Conservation (phyloP, 2,888 invertebrate species). For the Lymantria monacha region DNA sequence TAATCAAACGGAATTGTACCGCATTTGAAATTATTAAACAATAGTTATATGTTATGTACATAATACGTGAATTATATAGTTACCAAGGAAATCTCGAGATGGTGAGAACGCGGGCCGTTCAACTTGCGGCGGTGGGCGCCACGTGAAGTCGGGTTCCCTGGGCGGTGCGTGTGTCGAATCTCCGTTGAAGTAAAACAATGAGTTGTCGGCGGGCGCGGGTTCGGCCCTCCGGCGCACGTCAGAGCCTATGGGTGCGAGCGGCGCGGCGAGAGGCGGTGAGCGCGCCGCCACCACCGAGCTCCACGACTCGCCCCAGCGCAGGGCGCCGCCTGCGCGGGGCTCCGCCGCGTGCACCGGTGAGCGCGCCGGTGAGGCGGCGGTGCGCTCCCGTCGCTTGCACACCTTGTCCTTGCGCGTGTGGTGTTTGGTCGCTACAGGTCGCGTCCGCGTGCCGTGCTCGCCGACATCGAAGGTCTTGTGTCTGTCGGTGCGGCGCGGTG, state of each 20-base stretch:
- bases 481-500: conserved; percentile 14
- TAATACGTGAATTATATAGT: neutral
- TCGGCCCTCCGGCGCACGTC: conserved; percentile 56
- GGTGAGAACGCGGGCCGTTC: conserved; percentile 28
- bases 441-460: conserved; percentile 7
- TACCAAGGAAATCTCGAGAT: conserved; percentile 44
- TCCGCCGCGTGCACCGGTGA: conserved; percentile 24
- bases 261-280: conserved; percentile 18
- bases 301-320: conserved; percentile 64
- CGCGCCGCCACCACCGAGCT: conserved; percentile 61
- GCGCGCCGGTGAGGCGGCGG: conserved; percentile 18
- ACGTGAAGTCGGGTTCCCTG: conserved; percentile 29
- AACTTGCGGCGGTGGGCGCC: conserved; percentile 25
- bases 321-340: conserved; percentile 28
- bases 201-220: conserved; percentile 33
- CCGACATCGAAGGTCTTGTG: conserved; percentile 13
- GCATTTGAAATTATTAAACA: too few relatives aligned
- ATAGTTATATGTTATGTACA: too few relatives aligned
- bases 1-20: too few relatives aligned
- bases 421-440: conserved; percentile 17
- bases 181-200: conserved; percentile 52
- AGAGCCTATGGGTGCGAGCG: conserved; percentile 64
- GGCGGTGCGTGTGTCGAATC: conserved; percentile 28
- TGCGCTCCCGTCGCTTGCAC: conserved; percentile 17
- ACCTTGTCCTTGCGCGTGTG: conserved; percentile 37